A percentile compares a stretch with the other conserved stretches of the same genome.
These are phyloP conservation scores for Malurus alboscapulatus DNA, from an alignment of 2,113 vertebrate species.

Conservation along the genomic window DNA sequence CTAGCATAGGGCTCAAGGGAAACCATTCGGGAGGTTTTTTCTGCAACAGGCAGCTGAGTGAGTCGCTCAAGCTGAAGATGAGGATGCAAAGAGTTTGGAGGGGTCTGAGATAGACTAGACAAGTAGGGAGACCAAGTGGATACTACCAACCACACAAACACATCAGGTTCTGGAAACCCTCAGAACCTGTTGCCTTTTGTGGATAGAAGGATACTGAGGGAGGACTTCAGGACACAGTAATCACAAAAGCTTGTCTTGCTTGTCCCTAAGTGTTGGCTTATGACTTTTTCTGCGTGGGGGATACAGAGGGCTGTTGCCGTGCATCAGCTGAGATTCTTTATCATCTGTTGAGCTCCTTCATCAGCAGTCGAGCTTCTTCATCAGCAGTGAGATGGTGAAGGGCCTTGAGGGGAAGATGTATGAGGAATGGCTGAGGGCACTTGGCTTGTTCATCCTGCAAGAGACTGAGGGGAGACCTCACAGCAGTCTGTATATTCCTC, in stretches of 20 bases:
- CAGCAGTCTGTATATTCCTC: not conserved
- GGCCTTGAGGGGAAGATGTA: not conserved
- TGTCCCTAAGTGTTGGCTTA: not conserved
- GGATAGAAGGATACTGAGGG: not conserved
- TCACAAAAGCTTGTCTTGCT: not conserved
- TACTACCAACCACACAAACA: not conserved
- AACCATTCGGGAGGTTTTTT: not conserved
- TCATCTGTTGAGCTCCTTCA: not conserved
- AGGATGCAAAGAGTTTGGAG: not conserved
- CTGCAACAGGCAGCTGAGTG: not conserved
- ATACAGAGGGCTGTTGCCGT: rapidly evolving
- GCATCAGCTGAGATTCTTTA: rapidly evolving
- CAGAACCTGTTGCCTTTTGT: not conserved
- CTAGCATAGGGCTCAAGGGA: not conserved
- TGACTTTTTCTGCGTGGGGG: rapidly evolving
- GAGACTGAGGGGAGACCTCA: not conserved
- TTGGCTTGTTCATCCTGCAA: not conserved
- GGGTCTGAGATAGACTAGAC: not conserved
- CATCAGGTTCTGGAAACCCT: not conserved
- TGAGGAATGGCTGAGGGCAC: not conserved
- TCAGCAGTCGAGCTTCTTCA: not conserved
- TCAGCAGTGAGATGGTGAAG: not conserved
- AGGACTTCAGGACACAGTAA: not conserved
- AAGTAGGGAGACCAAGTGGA: not conserved
- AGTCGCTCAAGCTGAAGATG: no score